Base-by-base conservation (phyloP, 92 coral and sea anemone species). In the Epizoanthus illoricatus region DNA sequence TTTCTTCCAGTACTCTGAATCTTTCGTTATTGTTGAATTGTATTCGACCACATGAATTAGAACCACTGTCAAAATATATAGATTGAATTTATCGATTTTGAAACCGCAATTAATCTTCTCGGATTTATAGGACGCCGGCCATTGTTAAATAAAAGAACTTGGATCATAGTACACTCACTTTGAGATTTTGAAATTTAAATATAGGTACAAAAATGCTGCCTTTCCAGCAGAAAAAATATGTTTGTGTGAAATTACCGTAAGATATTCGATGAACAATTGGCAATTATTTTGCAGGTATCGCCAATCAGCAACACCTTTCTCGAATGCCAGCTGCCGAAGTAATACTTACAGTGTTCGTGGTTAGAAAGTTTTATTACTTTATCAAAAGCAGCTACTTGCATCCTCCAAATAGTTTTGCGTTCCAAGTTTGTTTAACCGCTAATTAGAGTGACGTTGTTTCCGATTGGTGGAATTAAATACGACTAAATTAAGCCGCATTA, bases 361-460 rank as follows among this genome's bases (percentile, higher is more conserved):
- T 52, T 52, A 52, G 40, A 3, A 52, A 11, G 24, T 72, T 72
- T 72, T 72, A 49, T 9, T 39, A 47, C 58, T 45, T 15, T 7
- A 72, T 39, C 33, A 19, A 45, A 42, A 72, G 41, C 62, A 72
- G 76, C 76, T 72, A 20, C 56, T 52, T 49, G 59, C 10, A 72
- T 45, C 45, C 20, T 24, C 52, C 39, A 45, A 15, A 36, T 33
- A 33, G 20, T 12, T 13, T 39, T 39, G 11, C 3, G 62, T 69
- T 69, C 74, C 57, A 45, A 47, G 76, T 72, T 72, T 40, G 24
- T 72, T 72, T 49, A 72, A 72, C 76, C 76, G 76, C 76, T 47
- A 72, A 72, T 72, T 72, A 72, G 55, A 19, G 62, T 23, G 24
- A 39, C 39, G 21, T 5, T 3, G 5, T 45, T 72, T 7, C 13